Conservation (phyloP, 2,888 invertebrate genomes). For the Lasioglossum figueresi region DNA sequence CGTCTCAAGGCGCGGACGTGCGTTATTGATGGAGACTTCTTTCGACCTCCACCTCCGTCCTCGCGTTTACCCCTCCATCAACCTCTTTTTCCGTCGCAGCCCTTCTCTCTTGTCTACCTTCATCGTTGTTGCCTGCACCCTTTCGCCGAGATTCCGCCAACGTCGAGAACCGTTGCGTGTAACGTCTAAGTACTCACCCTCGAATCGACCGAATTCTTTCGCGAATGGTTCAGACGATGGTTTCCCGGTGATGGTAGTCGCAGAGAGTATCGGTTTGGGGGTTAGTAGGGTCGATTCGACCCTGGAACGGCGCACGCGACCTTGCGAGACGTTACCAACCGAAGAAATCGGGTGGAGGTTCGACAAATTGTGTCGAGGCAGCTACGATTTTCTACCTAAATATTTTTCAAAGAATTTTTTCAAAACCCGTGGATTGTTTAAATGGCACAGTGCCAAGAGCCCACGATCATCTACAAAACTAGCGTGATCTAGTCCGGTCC, state of each 20-base stretch:
- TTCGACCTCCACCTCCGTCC: conserved; percentile 75
- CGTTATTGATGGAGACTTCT: conserved; percentile 84
- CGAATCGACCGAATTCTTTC: conserved; percentile 45
- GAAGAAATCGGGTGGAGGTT: neutral
- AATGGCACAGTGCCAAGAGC: neutral
- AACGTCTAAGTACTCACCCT: conserved; percentile 58
- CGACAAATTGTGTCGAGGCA: neutral
- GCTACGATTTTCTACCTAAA: neutral
- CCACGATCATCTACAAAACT: neutral
- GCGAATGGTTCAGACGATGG: neutral
- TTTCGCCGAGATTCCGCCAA: conserved; percentile 21
- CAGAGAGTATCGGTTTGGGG: conserved; percentile 35
- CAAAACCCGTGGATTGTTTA: neutral
- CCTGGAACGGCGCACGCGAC: conserved; percentile 24
- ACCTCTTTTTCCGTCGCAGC: conserved; percentile 1
- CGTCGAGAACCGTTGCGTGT: conserved; percentile 56
- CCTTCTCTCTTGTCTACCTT: conserved; percentile 1
- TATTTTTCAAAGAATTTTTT: neutral
- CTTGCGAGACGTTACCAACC: neutral
- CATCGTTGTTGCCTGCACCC: conserved; percentile 28
- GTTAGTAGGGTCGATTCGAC: conserved; percentile 40
- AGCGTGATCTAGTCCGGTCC: neutral
- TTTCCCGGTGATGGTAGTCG: conserved; percentile 35
- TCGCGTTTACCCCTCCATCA: conserved; percentile 45
- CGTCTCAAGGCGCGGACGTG: conserved; percentile 83